phyloP scores from a whole-genome alignment of 2,797 vertebrate species.

The Sebastes goodei region DNA sequence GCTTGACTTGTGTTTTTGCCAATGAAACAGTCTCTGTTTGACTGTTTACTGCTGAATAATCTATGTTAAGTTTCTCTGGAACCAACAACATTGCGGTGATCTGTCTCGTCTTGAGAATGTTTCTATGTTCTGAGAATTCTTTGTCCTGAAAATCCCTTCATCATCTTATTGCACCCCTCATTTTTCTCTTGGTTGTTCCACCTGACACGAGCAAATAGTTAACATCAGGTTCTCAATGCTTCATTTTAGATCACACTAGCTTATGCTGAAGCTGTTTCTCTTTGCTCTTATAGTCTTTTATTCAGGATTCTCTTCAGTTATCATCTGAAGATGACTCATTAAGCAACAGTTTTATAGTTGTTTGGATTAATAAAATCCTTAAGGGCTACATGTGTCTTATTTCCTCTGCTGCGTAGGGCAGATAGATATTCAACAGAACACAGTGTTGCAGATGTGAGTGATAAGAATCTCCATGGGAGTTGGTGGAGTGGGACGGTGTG shows the following conservation, averaged over 20 bases:
- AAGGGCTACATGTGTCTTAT: neutral
- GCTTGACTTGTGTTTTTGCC: neutral
- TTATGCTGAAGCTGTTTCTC: neutral
- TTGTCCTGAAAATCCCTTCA: neutral
- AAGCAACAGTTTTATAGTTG: neutral
- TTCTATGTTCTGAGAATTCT: neutral
- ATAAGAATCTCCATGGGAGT: slow-evolving; percentile 1
- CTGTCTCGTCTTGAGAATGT: neutral
- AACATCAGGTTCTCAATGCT: neutral
- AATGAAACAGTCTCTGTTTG: neutral
- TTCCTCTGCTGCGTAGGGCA: neutral
- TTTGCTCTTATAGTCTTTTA: neutral
- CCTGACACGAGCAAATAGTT: neutral
- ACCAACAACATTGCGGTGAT: neutral
- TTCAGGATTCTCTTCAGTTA: neutral
- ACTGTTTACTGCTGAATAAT: neutral
- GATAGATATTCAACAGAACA: neutral
- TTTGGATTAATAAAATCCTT: neutral
- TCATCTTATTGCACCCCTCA: neutral
- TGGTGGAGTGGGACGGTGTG: slow-evolving; percentile 1
- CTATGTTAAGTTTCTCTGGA: neutral
- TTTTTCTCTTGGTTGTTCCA: neutral
- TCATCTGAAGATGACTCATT: neutral
- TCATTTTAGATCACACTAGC: neutral
- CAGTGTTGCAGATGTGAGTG: neutral